Base-by-base conservation (phyloP, 2,113 vertebrate genomes). In the Varanus salvator region DNA sequence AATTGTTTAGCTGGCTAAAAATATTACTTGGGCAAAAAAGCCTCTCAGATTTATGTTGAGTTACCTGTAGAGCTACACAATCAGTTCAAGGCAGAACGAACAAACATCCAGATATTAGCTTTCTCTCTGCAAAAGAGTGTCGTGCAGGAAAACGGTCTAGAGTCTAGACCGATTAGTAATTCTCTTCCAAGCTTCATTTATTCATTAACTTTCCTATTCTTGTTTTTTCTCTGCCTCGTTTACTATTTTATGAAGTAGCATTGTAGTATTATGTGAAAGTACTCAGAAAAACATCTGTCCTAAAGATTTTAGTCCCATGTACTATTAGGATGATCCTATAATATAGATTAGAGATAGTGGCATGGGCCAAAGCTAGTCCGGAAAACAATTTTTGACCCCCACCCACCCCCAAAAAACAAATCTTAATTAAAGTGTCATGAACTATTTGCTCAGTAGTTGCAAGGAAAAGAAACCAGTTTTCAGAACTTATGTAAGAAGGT, bases 1-100 rank as follows among this genome's bases (percentile, higher is more conserved):
- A 83, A 87, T 93, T 95, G 94, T 94, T 95, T 89, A 91, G 91
- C 69, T 90, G 89, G 92, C 93, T 95, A 87, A 94, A 95, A 95
- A 95, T 90, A 90, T 0, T 17, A 92, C 86, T 84, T 89, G 82
- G 64, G 29, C 38, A 81, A 90, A 92, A 95, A 88, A 84, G 5
- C 60, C 87, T 92, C 89, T 27, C 80, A 84, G 88, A 85, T 93
- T 94, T 75, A 71, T 3, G 9, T 86, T 64, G 90, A 88, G 91
- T 80, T 93, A 90, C 93, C 93, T 85, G 80, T 93, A 91, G 93
- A 94, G 93, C 77, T 91, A 91, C 86, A 90, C 92, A 95, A 93
- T 90, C 64, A 85, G 74, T 72, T 50, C 60, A 19, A 89, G 93
- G 48, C 12, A 4, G 84, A 71, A 87, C 64, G 91, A 93, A 91